phyloP scores from a whole-genome alignment of 2,888 invertebrate genomes.

The Apomyelois bistriatella region DNA sequence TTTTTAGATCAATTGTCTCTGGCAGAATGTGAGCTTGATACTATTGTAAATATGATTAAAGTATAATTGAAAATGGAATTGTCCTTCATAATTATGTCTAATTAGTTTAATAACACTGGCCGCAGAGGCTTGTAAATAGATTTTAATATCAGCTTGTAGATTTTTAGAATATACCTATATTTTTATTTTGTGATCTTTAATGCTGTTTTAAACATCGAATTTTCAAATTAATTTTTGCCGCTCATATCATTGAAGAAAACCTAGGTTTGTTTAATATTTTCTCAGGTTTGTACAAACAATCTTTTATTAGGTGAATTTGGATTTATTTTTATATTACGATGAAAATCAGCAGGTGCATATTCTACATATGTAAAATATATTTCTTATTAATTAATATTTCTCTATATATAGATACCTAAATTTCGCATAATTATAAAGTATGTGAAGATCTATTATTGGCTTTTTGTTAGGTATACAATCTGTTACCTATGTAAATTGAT shows the following conservation, averaged over 20 bases:
- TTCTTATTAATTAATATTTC: no score
- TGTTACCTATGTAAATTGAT: no score
- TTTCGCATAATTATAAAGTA: no score
- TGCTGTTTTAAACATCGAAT: conserved; percentile 39
- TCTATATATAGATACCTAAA: no score
- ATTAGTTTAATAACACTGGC: conserved; percentile 40
- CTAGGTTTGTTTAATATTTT: no score
- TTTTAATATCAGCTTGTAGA: conserved; percentile 46
- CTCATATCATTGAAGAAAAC: background rate
- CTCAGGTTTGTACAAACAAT: no score
- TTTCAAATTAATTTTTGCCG: conserved; percentile 24
- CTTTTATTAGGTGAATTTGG: no score
- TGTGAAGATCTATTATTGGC: no score
- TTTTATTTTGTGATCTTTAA: conserved; percentile 8
- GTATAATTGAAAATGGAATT: conserved; percentile 63
- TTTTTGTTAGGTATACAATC: no score
- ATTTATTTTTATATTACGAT: no score
- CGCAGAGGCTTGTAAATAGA: conserved; percentile 67
- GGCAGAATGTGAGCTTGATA: conserved; percentile 41
- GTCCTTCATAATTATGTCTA: conserved; percentile 50
- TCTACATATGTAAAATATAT: background rate
- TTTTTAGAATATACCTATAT: conserved; percentile 11
- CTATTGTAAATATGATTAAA: conserved; percentile 54
- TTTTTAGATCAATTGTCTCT: conserved; percentile 34
- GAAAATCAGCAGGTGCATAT: no score